These are phyloP conservation scores for Patella pellucida DNA, from an alignment of 2,888 invertebrate genomes.

Conservation along the genomic window DNA sequence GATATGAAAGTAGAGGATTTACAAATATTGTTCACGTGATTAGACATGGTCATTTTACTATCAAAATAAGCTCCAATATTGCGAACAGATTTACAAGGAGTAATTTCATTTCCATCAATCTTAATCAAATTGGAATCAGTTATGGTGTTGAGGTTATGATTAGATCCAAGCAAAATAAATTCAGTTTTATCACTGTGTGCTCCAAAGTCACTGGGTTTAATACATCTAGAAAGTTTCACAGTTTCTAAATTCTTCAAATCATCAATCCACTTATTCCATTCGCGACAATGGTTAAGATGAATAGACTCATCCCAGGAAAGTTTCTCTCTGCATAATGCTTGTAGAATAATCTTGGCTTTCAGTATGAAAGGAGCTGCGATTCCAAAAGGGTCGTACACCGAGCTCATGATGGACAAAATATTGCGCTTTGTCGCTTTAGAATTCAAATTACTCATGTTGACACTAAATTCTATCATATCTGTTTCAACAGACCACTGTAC, in stretches of 20 bases:
- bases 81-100: too few relatives aligned
- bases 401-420: constrained; percentile 13
- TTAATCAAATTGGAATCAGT: too few relatives aligned
- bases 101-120: too few relatives aligned
- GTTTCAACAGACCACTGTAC: constrained; percentile 26
- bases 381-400: constrained; percentile 23
- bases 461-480: constrained; percentile 27
- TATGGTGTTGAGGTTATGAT: too few relatives aligned
- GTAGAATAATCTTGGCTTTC: constrained; percentile 12
- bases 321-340: neutral
- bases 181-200: too few relatives aligned
- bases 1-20: too few relatives aligned
- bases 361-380: constrained; percentile 18
- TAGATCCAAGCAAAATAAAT: too few relatives aligned
- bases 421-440: neutral
- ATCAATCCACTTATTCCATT: constrained; percentile 6
- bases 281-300: neutral
- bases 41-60: too few relatives aligned
- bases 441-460: constrained; percentile 9
- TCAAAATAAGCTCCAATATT: too few relatives aligned
- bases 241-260: constrained; percentile 5
- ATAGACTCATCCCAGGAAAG: constrained; percentile 12
- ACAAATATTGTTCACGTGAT: too few relatives aligned
- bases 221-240: neutral
- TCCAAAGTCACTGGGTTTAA: neutral